Evolutionary conservation across 2,888 invertebrate genomes (phyloP), one percentile per base, ranked within the genome.

Genomic region (Cyrtodaria siliqua): DNA sequence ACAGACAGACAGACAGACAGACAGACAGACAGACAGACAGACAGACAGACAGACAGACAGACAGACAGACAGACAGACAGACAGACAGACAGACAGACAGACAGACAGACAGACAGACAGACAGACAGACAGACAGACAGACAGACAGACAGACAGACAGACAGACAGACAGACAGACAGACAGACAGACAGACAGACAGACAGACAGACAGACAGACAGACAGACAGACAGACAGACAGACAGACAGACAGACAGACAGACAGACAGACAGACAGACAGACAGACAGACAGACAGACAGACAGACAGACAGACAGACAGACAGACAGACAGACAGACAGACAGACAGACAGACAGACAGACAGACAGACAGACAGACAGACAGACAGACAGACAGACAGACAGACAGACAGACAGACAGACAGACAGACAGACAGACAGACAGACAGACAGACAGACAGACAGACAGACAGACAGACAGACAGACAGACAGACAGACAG

Each of bases 211-310:
- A 50, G n/a, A 50, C n/a, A 50, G n/a, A 50, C 14, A 14, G 20
- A 59, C 59, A 50, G 50, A 50, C 50, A 50, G 50, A 50, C 50
- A 50, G 50, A 50, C 50, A 50, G 50, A 50, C 50, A 50, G 50
- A 50, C 50, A 50, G 50, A 50, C 50, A 50, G 50, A 50, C 50
- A 75, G 56, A 33, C 64, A 72, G 56, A 50, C 59, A 63, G 56
- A 52, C 64, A 75, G 64, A 56, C 59, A 74, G 53, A 61, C 73
- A 77, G 33, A 62, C 61, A 77, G 63, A 56, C 62, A 77, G 49
- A 55, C 56, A 66, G 63, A 56, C 55, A 70, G 64, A 56, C 56
- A 57, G 26, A 56, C 47, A 77, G 38, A 47, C 49, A 67, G 38
- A 67, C 47, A 67, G n/a, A 44, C 47, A n/a, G 16, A 33, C 59